Conservation (phyloP, 1,140 invertebrate species). For the Fopius arisanus region DNA sequence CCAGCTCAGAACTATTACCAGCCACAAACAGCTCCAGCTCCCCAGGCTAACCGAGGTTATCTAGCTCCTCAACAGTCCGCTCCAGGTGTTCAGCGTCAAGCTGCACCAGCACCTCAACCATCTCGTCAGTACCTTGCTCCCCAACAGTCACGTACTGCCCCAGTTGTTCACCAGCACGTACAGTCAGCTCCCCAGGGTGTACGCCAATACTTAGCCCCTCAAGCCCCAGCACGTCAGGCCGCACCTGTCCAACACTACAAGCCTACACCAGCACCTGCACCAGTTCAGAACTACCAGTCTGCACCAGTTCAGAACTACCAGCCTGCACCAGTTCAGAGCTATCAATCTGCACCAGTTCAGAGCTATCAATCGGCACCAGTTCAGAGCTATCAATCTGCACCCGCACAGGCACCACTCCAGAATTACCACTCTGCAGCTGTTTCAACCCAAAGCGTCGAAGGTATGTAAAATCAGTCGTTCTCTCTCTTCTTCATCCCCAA, state of each 20-base stretch:
- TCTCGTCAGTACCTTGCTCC: background rate
- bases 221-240: background rate
- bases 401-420: no score
- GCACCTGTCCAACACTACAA: background rate
- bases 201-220: background rate
- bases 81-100: background rate
- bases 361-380: background rate
- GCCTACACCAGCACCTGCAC: slow-evolving; percentile 4
- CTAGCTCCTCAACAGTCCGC: background rate
- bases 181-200: slow-evolving; percentile 27
- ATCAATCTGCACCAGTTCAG: slow-evolving; percentile 32
- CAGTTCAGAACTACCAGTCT: background rate
- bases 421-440: background rate
- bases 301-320: background rate
- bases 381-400: background rate
- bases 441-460: background rate
- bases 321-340: slow-evolving; percentile 19
- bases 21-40: background rate
- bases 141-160: background rate
- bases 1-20: background rate
- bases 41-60: background rate
- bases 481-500: no score
- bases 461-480: no score
- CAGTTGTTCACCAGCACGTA: background rate
- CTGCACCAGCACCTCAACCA: background rate